Evolutionary conservation across 1,140 invertebrate species (phyloP), one percentile per base, ranked within the genome.

Genomic region (Apis laboriosa): DNA sequence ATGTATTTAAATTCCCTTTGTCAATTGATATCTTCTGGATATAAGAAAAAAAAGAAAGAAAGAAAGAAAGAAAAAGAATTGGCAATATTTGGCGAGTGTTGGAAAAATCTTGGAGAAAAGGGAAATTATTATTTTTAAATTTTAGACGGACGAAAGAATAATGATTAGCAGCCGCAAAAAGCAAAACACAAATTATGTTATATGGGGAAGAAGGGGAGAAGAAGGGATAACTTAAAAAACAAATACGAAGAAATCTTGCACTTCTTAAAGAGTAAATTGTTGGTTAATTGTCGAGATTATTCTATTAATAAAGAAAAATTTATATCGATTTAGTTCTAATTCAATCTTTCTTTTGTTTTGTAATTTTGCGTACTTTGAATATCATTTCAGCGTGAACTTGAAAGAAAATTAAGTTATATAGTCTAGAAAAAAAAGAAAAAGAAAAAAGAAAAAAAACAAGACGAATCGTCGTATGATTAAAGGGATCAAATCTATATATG

Each of bases 231-330:
- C 24, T 24, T 24, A 24, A 24, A 15, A 73, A 43, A 81, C 8
- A 8, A 73, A 74, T 28, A 58, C n/a, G 49, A 70, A 75, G 58
- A 24, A 71, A 76, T 66, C 78, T 64, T 63, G 61, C 64, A 72
- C 77, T 55, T 68, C 68, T 76, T 61, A 61, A 63, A 61, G 74
- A n/a, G 74, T 80, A 87, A 68, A 86, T 89, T 88, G 84, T 90
- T 90, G 79, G 80, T 86, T 89, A 89, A 86, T 90, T 87, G 87
- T 90, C 86, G 63, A 80, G 58, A 84, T 85, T 77, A 88, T 86
- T 80, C 85, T 79, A 87, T 85, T 84, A 87, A 89, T 89, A 79
- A 86, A 86, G 58, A 80, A 88, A 86, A 43, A 43, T 43, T 43
- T 90, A 86, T 58, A 89, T 74, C 77, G 71, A 89, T 76, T 88